Percentiles rank a stretch among this genome's conserved stretches.
phyloP scores from a whole-genome alignment of 2,888 invertebrate species.

The Agonopterix heracliana region DNA sequence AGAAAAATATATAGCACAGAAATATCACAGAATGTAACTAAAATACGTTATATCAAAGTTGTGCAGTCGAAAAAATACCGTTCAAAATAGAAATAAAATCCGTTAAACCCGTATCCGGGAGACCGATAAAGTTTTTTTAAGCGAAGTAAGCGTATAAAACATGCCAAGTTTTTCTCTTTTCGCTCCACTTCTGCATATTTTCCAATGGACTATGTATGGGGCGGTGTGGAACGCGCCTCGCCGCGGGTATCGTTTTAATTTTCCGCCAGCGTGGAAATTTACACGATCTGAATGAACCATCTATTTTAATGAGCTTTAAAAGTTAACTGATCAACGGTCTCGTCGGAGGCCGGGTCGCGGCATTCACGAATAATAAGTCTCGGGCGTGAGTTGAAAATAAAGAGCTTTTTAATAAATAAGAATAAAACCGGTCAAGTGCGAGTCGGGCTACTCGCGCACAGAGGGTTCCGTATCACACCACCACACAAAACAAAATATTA shows the following conservation, averaged over 20 bases:
- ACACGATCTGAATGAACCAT: conserved; percentile 68
- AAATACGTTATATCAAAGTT: not conserved
- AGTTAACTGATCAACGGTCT: conserved; percentile 64
- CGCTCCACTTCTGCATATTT: conserved; percentile 49
- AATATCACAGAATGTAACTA: too few species aligned
- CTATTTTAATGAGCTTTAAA: conserved; percentile 74
- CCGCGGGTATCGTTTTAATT: conserved; percentile 73
- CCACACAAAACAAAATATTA: too few species aligned
- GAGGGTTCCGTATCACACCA: too few species aligned
- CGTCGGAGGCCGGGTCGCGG: conserved; percentile 19
- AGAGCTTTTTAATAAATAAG: too few species aligned
- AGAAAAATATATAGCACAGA: conserved; percentile 22
- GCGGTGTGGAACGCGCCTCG: conserved; percentile 26
- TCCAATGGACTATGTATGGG: conserved; percentile 24
- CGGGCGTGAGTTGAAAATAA: not conserved
- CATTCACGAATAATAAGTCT: conserved; percentile 18
- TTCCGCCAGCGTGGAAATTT: conserved; percentile 68
- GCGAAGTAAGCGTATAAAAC: conserved; percentile 47
- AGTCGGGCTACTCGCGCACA: too few species aligned
- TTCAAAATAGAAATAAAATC: conserved; percentile 21
- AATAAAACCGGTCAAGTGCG: too few species aligned
- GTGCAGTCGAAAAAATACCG: conserved; percentile 12
- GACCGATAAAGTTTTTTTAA: conserved; percentile 49
- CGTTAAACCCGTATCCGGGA: conserved; percentile 28
- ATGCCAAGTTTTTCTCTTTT: conserved; percentile 42